phyloP scores from a whole-genome alignment of 2,113 vertebrate genomes.

The Athene noctua region DNA sequence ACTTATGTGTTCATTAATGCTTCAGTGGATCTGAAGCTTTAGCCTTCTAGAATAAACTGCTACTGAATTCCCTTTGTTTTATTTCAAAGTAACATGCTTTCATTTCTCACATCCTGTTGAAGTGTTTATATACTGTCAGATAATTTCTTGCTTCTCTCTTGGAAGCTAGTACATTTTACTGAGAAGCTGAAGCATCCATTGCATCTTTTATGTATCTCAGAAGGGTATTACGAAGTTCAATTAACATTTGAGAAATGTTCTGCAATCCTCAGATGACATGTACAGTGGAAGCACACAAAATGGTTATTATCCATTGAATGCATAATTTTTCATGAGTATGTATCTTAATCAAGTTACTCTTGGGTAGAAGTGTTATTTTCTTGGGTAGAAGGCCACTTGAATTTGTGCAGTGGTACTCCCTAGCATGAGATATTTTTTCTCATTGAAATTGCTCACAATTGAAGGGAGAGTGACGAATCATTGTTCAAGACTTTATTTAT shows the following conservation, averaged over 20 bases:
- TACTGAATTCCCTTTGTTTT: constrained; percentile 1
- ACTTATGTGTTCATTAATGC: neutral
- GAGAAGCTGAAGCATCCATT: constrained; percentile 2
- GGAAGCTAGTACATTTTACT: constrained; percentile 5
- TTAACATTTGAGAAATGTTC: constrained; percentile 54
- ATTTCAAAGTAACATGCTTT: neutral
- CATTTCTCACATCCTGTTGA: constrained; percentile 17
- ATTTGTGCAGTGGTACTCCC: neutral
- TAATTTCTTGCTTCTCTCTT: constrained; percentile 35
- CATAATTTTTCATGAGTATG: neutral
- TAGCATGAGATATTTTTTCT: neutral
- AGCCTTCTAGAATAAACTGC: neutral
- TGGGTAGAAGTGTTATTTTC: neutral
- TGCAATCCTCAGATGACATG: neutral
- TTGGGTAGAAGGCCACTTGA: constrained; percentile 1
- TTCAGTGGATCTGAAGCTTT: neutral
- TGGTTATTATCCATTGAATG: neutral
- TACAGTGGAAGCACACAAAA: constrained; percentile 7
- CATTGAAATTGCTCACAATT: neutral
- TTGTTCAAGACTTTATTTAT: neutral
- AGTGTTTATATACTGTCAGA: constrained; percentile 19
- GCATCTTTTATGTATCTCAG: constrained; percentile 39
- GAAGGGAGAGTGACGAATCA: neutral
- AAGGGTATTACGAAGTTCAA: constrained; percentile 9
- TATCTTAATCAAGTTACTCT: neutral